These are phyloP conservation scores for Sepioteuthis lessoniana DNA, from an alignment of 2,888 invertebrate species.

Conservation along the genomic window DNA sequence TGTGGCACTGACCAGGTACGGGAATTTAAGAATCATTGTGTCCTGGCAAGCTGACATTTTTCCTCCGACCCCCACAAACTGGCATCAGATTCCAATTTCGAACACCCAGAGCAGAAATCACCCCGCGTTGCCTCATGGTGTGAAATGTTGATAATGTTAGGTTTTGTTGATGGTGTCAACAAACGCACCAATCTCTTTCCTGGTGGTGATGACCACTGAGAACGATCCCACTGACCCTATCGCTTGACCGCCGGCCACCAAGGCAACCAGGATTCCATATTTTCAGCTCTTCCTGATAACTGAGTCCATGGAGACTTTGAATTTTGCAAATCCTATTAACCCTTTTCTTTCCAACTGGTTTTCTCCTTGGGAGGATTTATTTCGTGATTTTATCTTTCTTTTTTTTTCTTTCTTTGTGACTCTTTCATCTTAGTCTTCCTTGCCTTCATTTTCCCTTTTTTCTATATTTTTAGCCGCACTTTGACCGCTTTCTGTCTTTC, in stretches of 20 bases:
- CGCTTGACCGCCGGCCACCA: neutral
- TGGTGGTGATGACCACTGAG: neutral
- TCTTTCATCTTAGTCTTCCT: too few relatives aligned
- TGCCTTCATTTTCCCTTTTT: too few relatives aligned
- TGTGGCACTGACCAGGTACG: neutral
- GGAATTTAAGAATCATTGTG: neutral
- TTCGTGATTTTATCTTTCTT: too few relatives aligned
- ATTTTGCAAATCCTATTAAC: neutral
- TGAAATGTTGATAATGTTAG: neutral
- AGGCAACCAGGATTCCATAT: neutral
- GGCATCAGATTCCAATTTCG: neutral
- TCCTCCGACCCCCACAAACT: neutral
- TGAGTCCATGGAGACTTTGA: neutral
- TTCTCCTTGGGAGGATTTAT: neutral
- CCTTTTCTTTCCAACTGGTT: neutral
- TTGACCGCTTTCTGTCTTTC: too few relatives aligned
- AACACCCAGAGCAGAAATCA: neutral
- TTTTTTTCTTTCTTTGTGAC: too few relatives aligned
- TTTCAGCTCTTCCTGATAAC: neutral
- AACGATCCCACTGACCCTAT: neutral
- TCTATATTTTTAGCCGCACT: too few relatives aligned
- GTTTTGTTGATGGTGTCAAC: conserved; percentile 8
- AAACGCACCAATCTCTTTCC: neutral
- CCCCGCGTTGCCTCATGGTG: neutral
- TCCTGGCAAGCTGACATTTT: neutral